Evolutionary conservation across 2,888 invertebrate species (phyloP).

Genomic region (Yponomeuta cagnagella): DNA sequence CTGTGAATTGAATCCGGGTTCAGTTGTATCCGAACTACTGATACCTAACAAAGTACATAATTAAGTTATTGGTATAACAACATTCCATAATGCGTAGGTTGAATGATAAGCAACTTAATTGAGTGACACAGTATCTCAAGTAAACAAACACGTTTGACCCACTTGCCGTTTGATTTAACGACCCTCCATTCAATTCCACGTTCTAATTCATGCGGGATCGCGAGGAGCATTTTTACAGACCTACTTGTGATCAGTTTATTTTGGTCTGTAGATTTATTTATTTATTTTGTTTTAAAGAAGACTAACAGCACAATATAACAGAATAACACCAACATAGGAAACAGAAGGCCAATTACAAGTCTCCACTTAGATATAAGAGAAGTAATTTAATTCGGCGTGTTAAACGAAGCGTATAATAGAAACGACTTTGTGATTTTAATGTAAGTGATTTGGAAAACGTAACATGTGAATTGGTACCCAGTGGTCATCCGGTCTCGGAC

Average conservation of each 20-base stretch:
- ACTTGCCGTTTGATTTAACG: not conserved
- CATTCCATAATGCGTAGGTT: slow-evolving; percentile 1
- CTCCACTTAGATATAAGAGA: not conserved
- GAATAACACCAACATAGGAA: too few relatives aligned
- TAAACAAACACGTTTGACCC: not conserved
- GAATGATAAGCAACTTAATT: not conserved
- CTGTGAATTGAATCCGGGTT: not conserved
- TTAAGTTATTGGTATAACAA: not conserved
- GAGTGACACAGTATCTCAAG: not conserved
- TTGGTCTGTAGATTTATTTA: not conserved
- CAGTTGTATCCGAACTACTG: not conserved
- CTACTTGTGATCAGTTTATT: not conserved
- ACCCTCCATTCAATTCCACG: not conserved
- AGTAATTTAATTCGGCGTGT: not conserved
- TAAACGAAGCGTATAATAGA: not conserved
- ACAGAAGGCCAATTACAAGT: too few relatives aligned
- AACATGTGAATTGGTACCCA: slow-evolving; percentile 19
- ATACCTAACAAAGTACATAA: not conserved
- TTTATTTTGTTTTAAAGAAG: too few relatives aligned
- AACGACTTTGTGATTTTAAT: not conserved
- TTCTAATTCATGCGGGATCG: not conserved
- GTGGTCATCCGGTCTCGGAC: slow-evolving; percentile 23
- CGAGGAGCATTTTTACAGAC: not conserved
- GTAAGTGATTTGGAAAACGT: not conserved
- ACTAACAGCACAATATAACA: too few relatives aligned